Evolutionary conservation across 2,113 vertebrate species (phyloP).

Genomic region (Dipodomys spectabilis): DNA sequence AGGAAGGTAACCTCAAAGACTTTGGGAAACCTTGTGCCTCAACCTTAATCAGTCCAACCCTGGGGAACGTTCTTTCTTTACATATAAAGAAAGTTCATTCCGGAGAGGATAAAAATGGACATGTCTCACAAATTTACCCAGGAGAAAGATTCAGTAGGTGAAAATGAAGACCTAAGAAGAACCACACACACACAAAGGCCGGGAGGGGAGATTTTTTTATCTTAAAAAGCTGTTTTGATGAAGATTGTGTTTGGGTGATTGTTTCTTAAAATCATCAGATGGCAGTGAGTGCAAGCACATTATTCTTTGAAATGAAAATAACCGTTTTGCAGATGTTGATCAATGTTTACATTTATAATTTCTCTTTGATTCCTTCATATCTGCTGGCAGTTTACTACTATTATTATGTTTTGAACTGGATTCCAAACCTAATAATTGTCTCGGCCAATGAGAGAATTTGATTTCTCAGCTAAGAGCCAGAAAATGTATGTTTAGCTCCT

Average conservation of each 20-base stretch:
- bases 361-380: slow-evolving; percentile 15
- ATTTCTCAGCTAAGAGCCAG: slow-evolving; percentile 62
- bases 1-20: background rate
- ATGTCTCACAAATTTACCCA: slow-evolving; percentile 41
- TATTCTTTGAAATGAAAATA: slow-evolving; percentile 2
- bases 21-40: slow-evolving; percentile 1
- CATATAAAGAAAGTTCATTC: background rate
- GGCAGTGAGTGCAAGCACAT: slow-evolving; percentile 35
- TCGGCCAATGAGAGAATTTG: slow-evolving; percentile 49
- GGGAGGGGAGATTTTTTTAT: background rate
- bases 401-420: slow-evolving; percentile 48
- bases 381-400: background rate
- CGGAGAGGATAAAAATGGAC: slow-evolving; percentile 6
- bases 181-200: too few relatives aligned
- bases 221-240: background rate
- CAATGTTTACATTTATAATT: slow-evolving; percentile 67
- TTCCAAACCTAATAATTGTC: slow-evolving; percentile 50
- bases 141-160: background rate
- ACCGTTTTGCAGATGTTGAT: background rate
- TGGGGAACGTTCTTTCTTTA: slow-evolving; percentile 70
- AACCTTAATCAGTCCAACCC: slow-evolving; percentile 50
- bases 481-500: slow-evolving; percentile 68
- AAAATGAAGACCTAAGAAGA: slow-evolving; percentile 41
- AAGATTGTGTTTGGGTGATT: slow-evolving; percentile 17
- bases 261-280: slow-evolving; percentile 42